Evolutionary conservation across 2,888 invertebrate genomes (phyloP).

Genomic region (Tetranychus piercei): DNA sequence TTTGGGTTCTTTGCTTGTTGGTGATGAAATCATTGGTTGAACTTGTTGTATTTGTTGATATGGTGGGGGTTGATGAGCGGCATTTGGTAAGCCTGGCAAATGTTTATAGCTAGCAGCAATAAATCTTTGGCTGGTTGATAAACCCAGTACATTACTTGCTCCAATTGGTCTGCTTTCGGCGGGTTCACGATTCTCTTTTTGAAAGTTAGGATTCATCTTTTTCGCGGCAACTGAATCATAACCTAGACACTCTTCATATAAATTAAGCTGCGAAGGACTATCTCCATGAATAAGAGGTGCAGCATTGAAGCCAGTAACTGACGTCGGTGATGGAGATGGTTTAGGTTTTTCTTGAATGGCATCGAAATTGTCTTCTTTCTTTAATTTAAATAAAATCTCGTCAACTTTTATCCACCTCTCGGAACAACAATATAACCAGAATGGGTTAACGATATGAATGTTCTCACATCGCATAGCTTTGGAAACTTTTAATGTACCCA

Average conservation of each 20-base stretch:
- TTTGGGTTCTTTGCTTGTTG: neutral
- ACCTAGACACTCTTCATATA: conserved; percentile 19
- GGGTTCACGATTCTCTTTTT: neutral
- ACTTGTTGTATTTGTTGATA: too few species aligned
- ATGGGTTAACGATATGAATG: conserved; percentile 53
- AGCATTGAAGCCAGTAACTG: too few species aligned
- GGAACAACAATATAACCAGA: conserved; percentile 85
- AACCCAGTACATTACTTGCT: too few species aligned
- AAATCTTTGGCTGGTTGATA: too few species aligned
- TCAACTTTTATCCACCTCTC: conserved; percentile 81
- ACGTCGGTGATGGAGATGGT: neutral
- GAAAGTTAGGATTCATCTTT: conserved; percentile 14
- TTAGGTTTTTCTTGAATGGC: neutral
- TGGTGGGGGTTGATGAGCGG: too few species aligned
- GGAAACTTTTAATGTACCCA: conserved; percentile 53
- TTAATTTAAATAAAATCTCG: conserved; percentile 55
- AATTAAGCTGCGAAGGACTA: neutral
- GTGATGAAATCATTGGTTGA: neutral
- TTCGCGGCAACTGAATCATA: conserved; percentile 28
- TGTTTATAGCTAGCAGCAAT: too few species aligned
- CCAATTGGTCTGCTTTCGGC: too few species aligned
- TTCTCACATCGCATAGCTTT: conserved; percentile 22
- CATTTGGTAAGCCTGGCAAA: too few species aligned
- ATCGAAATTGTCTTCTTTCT: conserved; percentile 32
- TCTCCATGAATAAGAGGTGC: neutral